These are phyloP conservation scores for Aricia agestis DNA, from an alignment of 1,140 invertebrate species.

Conservation along the genomic window DNA sequence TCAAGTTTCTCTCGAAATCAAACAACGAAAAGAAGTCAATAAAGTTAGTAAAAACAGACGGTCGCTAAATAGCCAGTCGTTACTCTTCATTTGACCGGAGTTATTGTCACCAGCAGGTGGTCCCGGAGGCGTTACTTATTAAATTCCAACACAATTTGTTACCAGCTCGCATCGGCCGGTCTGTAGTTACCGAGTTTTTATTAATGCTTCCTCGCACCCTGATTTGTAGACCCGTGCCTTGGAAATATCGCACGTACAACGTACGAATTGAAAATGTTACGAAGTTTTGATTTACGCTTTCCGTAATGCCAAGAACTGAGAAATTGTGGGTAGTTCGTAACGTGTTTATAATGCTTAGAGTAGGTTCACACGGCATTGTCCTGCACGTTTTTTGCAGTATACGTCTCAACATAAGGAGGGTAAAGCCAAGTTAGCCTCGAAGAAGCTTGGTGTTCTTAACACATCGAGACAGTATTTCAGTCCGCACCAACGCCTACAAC, in stretches of 20 bases:
- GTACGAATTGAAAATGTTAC: neutral
- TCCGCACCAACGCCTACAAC: too few species aligned
- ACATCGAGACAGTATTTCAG: too few species aligned
- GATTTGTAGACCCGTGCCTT: neutral
- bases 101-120: conserved; percentile 33
- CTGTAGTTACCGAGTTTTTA: conserved; percentile 24
- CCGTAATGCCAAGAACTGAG: too few species aligned
- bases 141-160: conserved; percentile 39
- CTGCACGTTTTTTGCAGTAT: too few species aligned
- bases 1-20: too few species aligned
- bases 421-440: too few species aligned
- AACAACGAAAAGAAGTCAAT: conserved; percentile 7
- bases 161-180: conserved; percentile 18
- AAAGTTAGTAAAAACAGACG: conserved; percentile 23
- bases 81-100: conserved; percentile 41
- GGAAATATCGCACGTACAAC: neutral
- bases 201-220: neutral
- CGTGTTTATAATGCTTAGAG: too few species aligned
- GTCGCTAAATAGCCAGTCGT: conserved; percentile 37
- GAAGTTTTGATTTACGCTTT: neutral
- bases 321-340: too few species aligned
- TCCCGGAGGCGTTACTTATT: conserved; percentile 32
- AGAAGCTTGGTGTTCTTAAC: too few species aligned
- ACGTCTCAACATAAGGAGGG: too few species aligned
- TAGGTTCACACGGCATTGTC: too few species aligned